These are phyloP conservation scores for Whitmania pigra DNA, from an alignment of 1,140 invertebrate species.

Conservation along the genomic window DNA sequence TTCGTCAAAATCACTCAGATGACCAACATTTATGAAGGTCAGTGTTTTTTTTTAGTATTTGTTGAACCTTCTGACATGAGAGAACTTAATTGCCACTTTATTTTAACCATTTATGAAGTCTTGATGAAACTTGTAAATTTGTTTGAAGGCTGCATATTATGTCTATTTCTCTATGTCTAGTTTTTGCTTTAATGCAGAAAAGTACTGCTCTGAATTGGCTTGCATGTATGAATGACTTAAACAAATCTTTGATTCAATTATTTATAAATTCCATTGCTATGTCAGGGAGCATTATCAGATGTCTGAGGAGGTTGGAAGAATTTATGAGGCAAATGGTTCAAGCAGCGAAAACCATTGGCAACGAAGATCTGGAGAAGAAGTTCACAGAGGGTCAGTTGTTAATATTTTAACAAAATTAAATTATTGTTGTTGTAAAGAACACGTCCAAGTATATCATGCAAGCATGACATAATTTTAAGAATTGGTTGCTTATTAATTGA, in stretches of 20 bases:
- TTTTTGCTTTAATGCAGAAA: not conserved
- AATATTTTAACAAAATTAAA: not conserved
- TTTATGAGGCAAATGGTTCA: constrained; percentile 83
- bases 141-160: not conserved
- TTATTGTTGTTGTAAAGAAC: not conserved
- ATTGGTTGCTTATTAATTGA: constrained; percentile 27
- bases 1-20: constrained; percentile 87
- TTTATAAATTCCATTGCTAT: not conserved
- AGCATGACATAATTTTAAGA: not conserved
- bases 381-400: constrained; percentile 63
- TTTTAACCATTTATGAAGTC: not conserved
- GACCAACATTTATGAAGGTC: constrained; percentile 96
- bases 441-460: not conserved
- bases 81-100: not conserved
- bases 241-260: not conserved
- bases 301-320: constrained; percentile 90
- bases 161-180: not conserved
- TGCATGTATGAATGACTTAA: not conserved
- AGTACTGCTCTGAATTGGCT: not conserved
- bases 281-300: constrained; percentile 85
- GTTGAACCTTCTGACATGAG: not conserved
- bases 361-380: constrained; percentile 86
- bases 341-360: constrained; percentile 91
- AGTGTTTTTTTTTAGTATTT: not conserved
- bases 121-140: not conserved